These are phyloP conservation scores for Saguinus midas DNA, from an alignment of 2,113 vertebrate species.

Conservation along the genomic window DNA sequence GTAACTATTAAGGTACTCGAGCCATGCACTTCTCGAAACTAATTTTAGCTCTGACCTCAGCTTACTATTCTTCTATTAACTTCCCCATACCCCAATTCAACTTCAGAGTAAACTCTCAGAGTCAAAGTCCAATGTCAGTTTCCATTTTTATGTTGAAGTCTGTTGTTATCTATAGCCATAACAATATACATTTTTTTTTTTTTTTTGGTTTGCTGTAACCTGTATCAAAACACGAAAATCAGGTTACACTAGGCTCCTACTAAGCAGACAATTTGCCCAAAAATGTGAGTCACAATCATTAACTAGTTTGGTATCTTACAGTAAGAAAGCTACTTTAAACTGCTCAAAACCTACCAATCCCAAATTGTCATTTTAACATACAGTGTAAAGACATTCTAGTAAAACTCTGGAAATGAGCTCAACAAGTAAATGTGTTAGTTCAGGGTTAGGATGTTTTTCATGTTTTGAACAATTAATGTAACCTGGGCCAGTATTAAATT, in stretches of 20 bases:
- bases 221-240: slow-evolving; percentile 6
- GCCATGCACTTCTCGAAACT: neutral
- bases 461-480: neutral
- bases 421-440: slow-evolving; percentile 13
- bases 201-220: neutral
- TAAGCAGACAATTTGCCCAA: neutral
- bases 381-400: neutral
- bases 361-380: slow-evolving; percentile 28
- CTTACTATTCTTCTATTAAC: neutral
- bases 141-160: neutral
- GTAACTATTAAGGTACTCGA: neutral
- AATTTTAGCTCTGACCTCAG: slow-evolving; percentile 7
- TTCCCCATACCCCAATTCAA: neutral
- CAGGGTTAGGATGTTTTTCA: neutral
- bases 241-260: neutral
- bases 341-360: neutral
- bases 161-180: slow-evolving; percentile 11
- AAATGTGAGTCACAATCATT: neutral
- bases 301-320: slow-evolving; percentile 9
- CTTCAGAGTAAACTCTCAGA: neutral
- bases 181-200: neutral
- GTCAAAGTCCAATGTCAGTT: neutral
- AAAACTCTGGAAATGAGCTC: slow-evolving; percentile 12
- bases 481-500: neutral
- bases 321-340: slow-evolving; percentile 38